Base-by-base conservation (phyloP, 2,113 vertebrate species). In the Leptobrachium leishanense region DNA sequence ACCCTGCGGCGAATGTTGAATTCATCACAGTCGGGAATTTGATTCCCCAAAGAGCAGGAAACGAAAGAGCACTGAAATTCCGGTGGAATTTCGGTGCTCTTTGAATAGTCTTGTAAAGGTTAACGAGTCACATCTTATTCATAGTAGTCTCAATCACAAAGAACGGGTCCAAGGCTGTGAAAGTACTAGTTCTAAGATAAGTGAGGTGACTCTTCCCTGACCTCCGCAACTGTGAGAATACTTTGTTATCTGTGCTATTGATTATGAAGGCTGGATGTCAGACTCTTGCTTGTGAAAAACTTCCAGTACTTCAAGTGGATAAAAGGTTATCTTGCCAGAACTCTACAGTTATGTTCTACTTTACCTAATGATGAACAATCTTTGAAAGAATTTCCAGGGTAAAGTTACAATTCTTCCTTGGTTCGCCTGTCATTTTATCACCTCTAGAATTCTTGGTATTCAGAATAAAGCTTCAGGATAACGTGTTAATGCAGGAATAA, bases 111-210 rank as follows among this genome's bases (percentile, higher is more conserved):
- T 31, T 31, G 20, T 31, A 31, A 31, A 31, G 20, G 20, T 31
- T 31, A 31, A 31, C 20, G 20, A 31, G 20, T 31, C 20, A 31
- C 20, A 31, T 31, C 20, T 31, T 31, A 31, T 31, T 31, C 20
- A 31, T 31, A 31, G 20, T 31, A 31, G 20, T 31, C 20, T 31
- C 20, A 31, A 31, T 31, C 20, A 31, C 20, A 31, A 31, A 31
- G 20, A 71, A 74, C 68, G 0, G 46, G 50, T 20, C 59, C 43
- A 75, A 78, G 41, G 39, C 46, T 82, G 13, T 42, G 73, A 83
- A 41, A 15, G 81, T 85, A 13, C 67, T 69, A 4, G 82, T 70
- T 81, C 79, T 85, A 82, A 41, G 43, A 13, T 67, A 81, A 55
- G 0, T 54, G 31, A 68, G 0, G 9, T 12, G 46, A 67, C 59